A percentile compares a stretch with the other conserved stretches of the same genome.
Evolutionary conservation across 2,888 invertebrate genomes (phyloP).

Genomic region (Calliphora vomitoria): DNA sequence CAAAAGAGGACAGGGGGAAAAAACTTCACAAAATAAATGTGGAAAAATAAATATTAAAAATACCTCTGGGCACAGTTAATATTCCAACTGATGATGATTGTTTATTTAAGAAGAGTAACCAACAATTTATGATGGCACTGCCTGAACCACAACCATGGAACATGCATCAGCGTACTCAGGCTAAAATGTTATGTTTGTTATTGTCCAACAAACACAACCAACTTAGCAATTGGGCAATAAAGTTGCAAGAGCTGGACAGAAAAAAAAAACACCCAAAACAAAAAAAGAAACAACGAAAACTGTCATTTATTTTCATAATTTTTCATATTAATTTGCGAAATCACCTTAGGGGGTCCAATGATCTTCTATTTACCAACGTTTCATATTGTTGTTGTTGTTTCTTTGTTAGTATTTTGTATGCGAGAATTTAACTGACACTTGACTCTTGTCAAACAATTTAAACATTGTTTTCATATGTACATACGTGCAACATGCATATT

Average conservation of each 20-base stretch:
- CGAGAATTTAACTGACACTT: conserved; percentile 71
- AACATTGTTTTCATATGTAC: conserved; percentile 38
- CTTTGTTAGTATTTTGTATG: conserved; percentile 39
- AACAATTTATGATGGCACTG: conserved; percentile 36
- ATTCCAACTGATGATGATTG: conserved; percentile 62
- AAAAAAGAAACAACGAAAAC: conserved; percentile 46
- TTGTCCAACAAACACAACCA: conserved; percentile 16
- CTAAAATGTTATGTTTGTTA: conserved; percentile 18
- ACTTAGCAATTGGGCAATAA: conserved; percentile 53
- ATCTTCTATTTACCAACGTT: conserved; percentile 58
- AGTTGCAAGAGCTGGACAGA: not conserved
- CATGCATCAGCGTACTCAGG: conserved; percentile 14
- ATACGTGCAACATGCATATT: conserved; percentile 35
- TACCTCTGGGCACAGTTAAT: conserved; percentile 71
- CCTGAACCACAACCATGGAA: not conserved
- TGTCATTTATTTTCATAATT: conserved; percentile 75
- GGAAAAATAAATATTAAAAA: conserved; percentile 55
- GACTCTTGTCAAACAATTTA: conserved; percentile 72
- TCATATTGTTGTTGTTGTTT: conserved; percentile 26
- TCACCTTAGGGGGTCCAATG: conserved; percentile 67
- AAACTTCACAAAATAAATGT: conserved; percentile 34
- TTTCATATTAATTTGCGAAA: conserved; percentile 75
- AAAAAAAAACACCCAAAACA: not conserved
- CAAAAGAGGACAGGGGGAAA: not conserved
- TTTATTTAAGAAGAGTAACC: conserved; percentile 67